Base-by-base conservation (phyloP, 1,140 invertebrate genomes). In the Lepidostoma basale region DNA sequence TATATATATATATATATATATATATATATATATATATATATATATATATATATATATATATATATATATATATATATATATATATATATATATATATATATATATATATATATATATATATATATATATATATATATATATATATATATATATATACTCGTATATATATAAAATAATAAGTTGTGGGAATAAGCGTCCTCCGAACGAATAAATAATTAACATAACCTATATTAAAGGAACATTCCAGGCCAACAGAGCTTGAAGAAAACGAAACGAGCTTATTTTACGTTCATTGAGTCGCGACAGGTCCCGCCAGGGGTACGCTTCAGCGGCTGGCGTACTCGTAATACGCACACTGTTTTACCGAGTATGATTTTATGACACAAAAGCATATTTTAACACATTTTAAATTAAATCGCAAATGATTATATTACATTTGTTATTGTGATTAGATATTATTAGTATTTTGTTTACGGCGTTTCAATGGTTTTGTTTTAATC, bases 201-300 rank as follows among this genome's bases (percentile, higher is more conserved):
- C 20, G 26, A 26, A 26, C 49, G 49, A n/a, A n/a, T 54, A 12
- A n/a, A 12, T 28, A 54, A 54, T 54, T 54, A 30, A 26, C 49
- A 54, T 54, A 54, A 54, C 49, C 49, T 16, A 54, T 54, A 54
- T 54, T 54, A 2, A n/a, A 14, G 49, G 14, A 54, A 54, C 49
- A 54, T 54, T 54, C 49, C 49, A 33, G 49, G 49, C 25, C 49
- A 30, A 28, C 49, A 9, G 33, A 36, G 49, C 14, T 36, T 14
- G 49, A 16, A 26, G 14, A 49, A 49, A 30, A 30, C 26, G 49
- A 54, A 28, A 54, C 49, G 18, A 30, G 49, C 49, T 54, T 28
- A n/a, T n/a, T n/a, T n/a, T n/a, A 16, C 49, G 45, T 54, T 54
- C 49, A 54, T 54, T 54, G n/a, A 54, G 49, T 30, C 25, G 49